phyloP scores from a whole-genome alignment of 2,797 vertebrate species.

The Sternotherus odoratus region DNA sequence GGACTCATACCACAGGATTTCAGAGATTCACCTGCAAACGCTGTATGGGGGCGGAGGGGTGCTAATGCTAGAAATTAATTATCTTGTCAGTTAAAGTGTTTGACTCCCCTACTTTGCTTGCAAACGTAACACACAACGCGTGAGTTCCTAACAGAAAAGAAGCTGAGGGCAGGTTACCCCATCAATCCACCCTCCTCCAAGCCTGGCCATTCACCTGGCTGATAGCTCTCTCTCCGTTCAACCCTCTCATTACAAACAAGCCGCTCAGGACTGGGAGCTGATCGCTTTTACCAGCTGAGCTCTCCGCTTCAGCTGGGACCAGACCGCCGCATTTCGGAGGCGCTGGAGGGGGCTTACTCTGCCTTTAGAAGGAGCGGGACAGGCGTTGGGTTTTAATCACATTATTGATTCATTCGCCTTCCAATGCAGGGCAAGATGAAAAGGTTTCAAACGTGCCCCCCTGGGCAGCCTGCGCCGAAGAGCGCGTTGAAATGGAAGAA shows the following conservation, averaged over 20 bases:
- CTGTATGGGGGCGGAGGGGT: accelerated
- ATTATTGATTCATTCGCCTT: neutral
- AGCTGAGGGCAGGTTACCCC: neutral
- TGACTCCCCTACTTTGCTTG: neutral
- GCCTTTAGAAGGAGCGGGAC: neutral
- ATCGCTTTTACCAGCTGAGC: too few species aligned
- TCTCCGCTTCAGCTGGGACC: neutral
- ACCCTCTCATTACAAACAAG: neutral
- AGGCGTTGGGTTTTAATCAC: neutral
- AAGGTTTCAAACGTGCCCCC: too few species aligned
- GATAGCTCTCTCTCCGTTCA: neutral
- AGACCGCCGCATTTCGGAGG: neutral
- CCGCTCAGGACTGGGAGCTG: neutral
- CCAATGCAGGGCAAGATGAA: neutral
- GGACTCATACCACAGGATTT: neutral
- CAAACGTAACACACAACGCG: neutral
- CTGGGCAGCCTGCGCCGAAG: neutral
- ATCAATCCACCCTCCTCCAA: neutral
- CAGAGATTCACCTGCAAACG: neutral
- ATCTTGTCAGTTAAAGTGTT: neutral
- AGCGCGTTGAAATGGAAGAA: neutral
- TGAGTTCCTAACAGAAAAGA: neutral
- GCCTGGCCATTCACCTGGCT: too few species aligned
- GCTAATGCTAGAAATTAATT: neutral
- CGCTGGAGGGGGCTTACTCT: too few species aligned